Evolutionary conservation across 2,113 vertebrate species (phyloP), one percentile per base, ranked within the genome.

Genomic region (Tretioscincus oriximinensis): DNA sequence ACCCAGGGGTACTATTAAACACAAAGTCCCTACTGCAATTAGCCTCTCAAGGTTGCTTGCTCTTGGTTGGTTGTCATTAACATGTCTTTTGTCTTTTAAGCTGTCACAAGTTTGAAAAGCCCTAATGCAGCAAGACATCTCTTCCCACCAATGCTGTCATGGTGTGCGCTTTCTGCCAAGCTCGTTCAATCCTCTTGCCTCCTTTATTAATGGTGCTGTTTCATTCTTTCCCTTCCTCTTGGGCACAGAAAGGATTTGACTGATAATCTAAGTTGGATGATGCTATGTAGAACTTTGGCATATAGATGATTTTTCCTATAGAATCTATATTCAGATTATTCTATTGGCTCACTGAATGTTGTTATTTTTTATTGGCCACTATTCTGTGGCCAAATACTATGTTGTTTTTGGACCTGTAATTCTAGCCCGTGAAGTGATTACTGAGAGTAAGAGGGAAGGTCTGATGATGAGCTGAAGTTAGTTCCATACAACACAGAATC

Each of bases 11-110:
- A 75, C 63, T 20, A 18, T 1, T 24, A 35, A 64, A 26, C n/a
- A 12, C 31, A 41, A 41, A 41, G n/a, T 73, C 61, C 47, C 60
- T 22, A 28, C 4, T 72, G 24, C 61, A 67, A 41, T 73, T 66
- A 72, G 70, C 21, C 60, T 73, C 71, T 66, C 61, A 60, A 66
- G 49, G 63, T 29, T 61, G 69, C 10, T 67, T 73, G 63, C 63
- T 73, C 63, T 60, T 73, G 76, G 35, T 47, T 9, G 18, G 69
- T 45, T 66, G 70, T 78, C 69, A 60, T 77, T 82, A 82, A 77
- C 58, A 77, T 73, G 69, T 67, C 47, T 78, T 66, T 65, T 41
- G 35, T 66, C 29, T 67, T 77, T 64, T 24, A 72, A 54, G 24
- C 47, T 71, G 75, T 54, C 60, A n/a, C 29, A 35, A 71, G 11